Evolutionary conservation across 2,888 invertebrate genomes (phyloP).

Genomic region (Drosophila suboccidentalis): DNA sequence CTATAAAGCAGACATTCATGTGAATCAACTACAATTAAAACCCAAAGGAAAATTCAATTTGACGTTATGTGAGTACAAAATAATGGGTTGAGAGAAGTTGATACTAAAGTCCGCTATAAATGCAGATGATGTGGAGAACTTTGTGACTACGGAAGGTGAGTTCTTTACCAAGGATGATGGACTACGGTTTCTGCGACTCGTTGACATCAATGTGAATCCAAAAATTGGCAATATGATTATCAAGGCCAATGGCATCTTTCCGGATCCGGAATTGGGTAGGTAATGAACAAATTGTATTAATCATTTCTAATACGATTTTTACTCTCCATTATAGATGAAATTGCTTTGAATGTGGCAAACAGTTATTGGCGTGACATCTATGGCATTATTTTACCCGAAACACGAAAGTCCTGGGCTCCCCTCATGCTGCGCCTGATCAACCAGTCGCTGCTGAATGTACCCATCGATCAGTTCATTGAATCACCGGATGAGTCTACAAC

Average conservation of each 20-base stretch:
- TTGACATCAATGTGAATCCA: conserved; percentile 88
- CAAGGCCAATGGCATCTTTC: conserved; percentile 87
- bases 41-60: conserved; percentile 88
- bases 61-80: conserved; percentile 87
- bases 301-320: background rate
- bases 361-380: conserved; percentile 88
- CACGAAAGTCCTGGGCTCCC: conserved; percentile 83
- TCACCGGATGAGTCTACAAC: conserved; percentile 17
- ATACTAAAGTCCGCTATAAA: background rate
- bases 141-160: conserved; percentile 85
- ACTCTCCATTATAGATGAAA: conserved; percentile 67
- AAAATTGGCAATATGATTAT: conserved; percentile 88
- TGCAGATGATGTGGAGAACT: conserved; percentile 62
- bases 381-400: conserved; percentile 86
- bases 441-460: conserved; percentile 78
- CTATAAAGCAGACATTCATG: conserved; percentile 88
- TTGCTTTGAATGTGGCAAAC: conserved; percentile 86
- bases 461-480: conserved; percentile 79
- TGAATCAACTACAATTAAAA: conserved; percentile 88
- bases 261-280: conserved; percentile 89
- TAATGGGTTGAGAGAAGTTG: no score
- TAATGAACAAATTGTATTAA: conserved; percentile 35
- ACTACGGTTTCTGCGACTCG: conserved; percentile 87
- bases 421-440: conserved; percentile 78
- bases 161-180: conserved; percentile 86